A percentile compares a stretch with the other conserved stretches of the same genome.
Conservation (phyloP, 2,113 vertebrate species). For the Onychostoma macrolepis region DNA sequence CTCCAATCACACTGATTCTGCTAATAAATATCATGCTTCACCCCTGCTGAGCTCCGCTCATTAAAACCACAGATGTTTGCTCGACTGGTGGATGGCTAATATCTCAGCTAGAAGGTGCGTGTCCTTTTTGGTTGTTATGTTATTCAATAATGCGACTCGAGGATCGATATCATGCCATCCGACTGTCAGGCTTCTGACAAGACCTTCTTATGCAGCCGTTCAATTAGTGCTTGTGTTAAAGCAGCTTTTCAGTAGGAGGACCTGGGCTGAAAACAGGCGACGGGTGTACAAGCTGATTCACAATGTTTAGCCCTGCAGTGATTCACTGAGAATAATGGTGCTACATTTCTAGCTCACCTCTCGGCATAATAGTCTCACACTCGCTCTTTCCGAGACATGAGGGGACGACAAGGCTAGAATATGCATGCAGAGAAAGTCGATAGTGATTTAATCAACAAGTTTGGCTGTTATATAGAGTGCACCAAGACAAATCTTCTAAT, state of each 20-base stretch:
- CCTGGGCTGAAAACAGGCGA: conserved; percentile 53
- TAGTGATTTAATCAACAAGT: conserved; percentile 60
- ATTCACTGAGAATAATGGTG: conserved; percentile 50
- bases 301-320: conserved; percentile 34
- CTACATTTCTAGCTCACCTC: conserved; percentile 13
- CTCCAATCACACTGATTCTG: conserved; percentile 49
- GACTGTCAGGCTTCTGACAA: conserved; percentile 11
- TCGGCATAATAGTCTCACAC: conserved; percentile 25
- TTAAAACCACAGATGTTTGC: conserved; percentile 45
- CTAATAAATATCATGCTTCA: conserved; percentile 51
- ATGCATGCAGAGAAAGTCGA: conserved; percentile 57
- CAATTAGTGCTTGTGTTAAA: conserved; percentile 67
- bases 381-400: conserved; percentile 6
- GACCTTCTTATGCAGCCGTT: conserved; percentile 39
- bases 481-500: not conserved
- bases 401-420: conserved; percentile 57
- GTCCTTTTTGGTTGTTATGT: not conserved
- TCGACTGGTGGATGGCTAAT: conserved; percentile 19
- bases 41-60: conserved; percentile 28
- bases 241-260: conserved; percentile 65
- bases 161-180: conserved; percentile 17
- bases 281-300: conserved; percentile 44
- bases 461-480: conserved; percentile 23
- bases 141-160: not conserved
- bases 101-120: conserved; percentile 8